Conservation (phyloP, 2,113 vertebrate species). For the Bucco capensis region DNA sequence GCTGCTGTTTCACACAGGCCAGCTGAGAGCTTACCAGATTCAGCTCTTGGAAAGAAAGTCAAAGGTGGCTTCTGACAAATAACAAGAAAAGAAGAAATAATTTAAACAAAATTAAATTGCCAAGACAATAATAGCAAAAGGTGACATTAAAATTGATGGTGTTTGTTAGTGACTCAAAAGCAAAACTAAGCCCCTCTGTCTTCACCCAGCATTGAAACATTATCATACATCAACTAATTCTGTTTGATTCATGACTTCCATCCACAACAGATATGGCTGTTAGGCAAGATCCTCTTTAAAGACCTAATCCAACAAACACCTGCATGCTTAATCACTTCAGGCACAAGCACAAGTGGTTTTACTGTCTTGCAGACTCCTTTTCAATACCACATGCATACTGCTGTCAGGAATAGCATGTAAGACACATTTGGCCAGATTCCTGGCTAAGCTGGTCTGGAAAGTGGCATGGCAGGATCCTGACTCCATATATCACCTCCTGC, state of each 20-base stretch:
- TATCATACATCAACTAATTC: slow-evolving; percentile 10
- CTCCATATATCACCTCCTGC: not conserved
- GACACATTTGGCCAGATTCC: not conserved
- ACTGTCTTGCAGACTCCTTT: not conserved
- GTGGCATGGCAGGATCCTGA: not conserved
- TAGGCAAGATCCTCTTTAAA: not conserved
- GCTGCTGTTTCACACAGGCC: not conserved
- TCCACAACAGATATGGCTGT: not conserved
- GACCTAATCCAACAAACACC: slow-evolving; percentile 33
- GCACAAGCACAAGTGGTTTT: not conserved
- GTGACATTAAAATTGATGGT: slow-evolving; percentile 7
- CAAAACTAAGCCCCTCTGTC: not conserved
- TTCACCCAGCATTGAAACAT: not conserved
- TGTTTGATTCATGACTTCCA: slow-evolving; percentile 24
- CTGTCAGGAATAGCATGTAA: not conserved
- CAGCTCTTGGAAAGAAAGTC: rapidly evolving
- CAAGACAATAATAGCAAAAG: not conserved
- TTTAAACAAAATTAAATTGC: not conserved
- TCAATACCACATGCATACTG: not conserved
- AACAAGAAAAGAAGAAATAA: not conserved
- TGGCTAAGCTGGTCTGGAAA: not conserved
- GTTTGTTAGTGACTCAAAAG: not conserved
- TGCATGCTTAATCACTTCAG: slow-evolving; percentile 22
- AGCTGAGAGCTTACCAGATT: not conserved
- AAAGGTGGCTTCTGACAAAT: not conserved